Evolutionary conservation across 2,113 vertebrate genomes (phyloP).

Genomic region (Dunckerocampus dactyliophorus): DNA sequence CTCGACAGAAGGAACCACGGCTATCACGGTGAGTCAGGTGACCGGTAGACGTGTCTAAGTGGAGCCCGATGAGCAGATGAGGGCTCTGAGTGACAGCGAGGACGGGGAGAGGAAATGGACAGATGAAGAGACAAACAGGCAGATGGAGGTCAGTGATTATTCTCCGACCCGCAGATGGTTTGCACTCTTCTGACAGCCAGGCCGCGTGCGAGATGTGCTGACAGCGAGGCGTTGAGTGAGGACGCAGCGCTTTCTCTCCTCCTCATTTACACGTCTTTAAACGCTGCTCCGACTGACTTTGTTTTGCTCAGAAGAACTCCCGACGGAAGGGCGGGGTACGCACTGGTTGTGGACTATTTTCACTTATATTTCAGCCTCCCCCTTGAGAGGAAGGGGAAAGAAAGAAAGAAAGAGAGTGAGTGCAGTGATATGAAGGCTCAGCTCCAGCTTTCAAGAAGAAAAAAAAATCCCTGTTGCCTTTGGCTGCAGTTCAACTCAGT

Average conservation of each 20-base stretch:
- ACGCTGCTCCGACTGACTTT: neutral
- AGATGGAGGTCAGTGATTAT: conserved; percentile 45
- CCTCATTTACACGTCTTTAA: conserved; percentile 26
- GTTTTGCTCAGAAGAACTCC: neutral
- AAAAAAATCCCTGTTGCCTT: conserved; percentile 15
- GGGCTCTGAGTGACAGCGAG: neutral
- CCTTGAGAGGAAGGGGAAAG: neutral
- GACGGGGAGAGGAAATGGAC: conserved; percentile 11
- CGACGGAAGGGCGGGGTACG: neutral
- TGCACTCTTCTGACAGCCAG: conserved; percentile 40
- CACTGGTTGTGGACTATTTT: conserved; percentile 9
- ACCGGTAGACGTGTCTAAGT: too few relatives aligned
- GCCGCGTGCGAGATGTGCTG: conserved; percentile 33
- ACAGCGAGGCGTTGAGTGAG: conserved; percentile 33
- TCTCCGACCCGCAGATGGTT: conserved; percentile 41
- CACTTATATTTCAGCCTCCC: conserved; percentile 27
- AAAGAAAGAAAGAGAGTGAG: too few relatives aligned
- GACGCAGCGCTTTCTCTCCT: conserved; percentile 39
- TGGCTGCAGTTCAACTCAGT: conserved; percentile 11
- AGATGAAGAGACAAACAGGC: conserved; percentile 21
- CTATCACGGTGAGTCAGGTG: too few relatives aligned
- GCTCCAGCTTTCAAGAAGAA: conserved; percentile 17
- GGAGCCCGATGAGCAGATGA: neutral
- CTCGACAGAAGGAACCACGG: too few relatives aligned
- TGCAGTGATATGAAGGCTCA: conserved; percentile 8